These are phyloP conservation scores for Cynoglossus semilaevis DNA, from an alignment of 2,113 vertebrate genomes.

Conservation along the genomic window DNA sequence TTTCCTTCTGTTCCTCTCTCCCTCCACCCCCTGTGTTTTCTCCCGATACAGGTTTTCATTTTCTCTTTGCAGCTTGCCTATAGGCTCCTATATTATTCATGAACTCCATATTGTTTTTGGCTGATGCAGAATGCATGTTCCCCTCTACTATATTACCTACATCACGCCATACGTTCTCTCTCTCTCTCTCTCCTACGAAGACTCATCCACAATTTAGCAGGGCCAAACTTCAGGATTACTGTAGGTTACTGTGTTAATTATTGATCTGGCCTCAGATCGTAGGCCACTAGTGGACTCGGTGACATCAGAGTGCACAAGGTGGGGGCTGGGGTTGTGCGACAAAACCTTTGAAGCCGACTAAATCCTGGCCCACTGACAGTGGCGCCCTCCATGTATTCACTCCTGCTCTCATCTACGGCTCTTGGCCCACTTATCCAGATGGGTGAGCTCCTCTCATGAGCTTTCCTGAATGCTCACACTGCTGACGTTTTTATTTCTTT, in stretches of 20 bases:
- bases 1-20: background rate
- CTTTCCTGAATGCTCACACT: background rate
- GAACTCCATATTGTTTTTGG: conserved; percentile 54
- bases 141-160: conserved; percentile 27
- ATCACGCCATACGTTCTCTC: conserved; percentile 18
- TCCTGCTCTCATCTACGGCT: background rate
- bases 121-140: conserved; percentile 41
- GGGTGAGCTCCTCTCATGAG: background rate
- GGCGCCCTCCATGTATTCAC: background rate
- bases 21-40: no score
- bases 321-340: background rate
- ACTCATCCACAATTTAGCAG: conserved; percentile 44
- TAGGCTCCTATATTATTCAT: conserved; percentile 62
- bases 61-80: conserved; percentile 38
- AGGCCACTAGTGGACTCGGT: background rate
- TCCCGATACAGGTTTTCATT: conserved; percentile 26
- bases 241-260: conserved; percentile 35
- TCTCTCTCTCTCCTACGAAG: background rate
- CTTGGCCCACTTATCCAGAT: background rate
- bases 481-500: background rate
- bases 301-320: background rate
- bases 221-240: conserved; percentile 33
- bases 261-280: conserved; percentile 15
- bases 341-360: conserved; percentile 10
- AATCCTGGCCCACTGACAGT: background rate